A percentile compares a stretch with the other conserved stretches of the same genome.
Evolutionary conservation across 2,888 invertebrate species (phyloP).

Genomic region (Choreutis nemorana): DNA sequence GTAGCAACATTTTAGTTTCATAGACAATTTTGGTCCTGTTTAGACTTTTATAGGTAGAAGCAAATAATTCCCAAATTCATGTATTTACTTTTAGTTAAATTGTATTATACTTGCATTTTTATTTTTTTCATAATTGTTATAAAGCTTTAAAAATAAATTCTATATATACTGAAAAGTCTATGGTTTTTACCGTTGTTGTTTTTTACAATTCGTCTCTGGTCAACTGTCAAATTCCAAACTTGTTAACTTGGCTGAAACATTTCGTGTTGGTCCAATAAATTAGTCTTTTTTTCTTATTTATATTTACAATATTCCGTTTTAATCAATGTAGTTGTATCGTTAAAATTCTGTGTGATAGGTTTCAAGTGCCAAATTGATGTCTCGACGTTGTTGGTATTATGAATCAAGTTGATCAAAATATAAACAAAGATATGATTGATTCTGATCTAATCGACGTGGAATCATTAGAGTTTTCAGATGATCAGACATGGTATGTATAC

Average conservation of each 20-base stretch:
- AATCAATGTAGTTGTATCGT: slow-evolving; percentile 42
- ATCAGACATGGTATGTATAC: slow-evolving; percentile 66
- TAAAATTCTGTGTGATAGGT: slow-evolving; percentile 46
- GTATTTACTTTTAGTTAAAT: no score
- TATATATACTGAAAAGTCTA: no score
- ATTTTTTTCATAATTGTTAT: neutral
- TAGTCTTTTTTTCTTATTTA: slow-evolving; percentile 38
- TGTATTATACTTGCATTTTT: neutral
- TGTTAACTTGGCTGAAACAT: slow-evolving; percentile 42
- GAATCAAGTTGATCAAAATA: slow-evolving; percentile 60
- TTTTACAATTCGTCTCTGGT: slow-evolving; percentile 37
- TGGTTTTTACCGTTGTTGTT: slow-evolving; percentile 43
- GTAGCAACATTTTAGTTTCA: no score
- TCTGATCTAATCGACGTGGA: slow-evolving; percentile 66
- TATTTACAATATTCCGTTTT: slow-evolving; percentile 31
- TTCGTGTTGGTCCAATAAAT: slow-evolving; percentile 41
- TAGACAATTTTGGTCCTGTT: no score
- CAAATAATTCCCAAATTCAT: no score
- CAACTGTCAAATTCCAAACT: slow-evolving; percentile 59
- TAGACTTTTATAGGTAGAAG: no score
- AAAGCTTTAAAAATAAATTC: neutral
- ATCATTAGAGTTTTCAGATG: slow-evolving; percentile 61
- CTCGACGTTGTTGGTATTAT: slow-evolving; percentile 41
- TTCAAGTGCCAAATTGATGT: slow-evolving; percentile 62
- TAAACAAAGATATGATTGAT: slow-evolving; percentile 65